Percentiles rank a stretch among this genome's conserved stretches.
Evolutionary conservation across 2,797 vertebrate genomes (phyloP).

Genomic region (Girardinus metallicus): DNA sequence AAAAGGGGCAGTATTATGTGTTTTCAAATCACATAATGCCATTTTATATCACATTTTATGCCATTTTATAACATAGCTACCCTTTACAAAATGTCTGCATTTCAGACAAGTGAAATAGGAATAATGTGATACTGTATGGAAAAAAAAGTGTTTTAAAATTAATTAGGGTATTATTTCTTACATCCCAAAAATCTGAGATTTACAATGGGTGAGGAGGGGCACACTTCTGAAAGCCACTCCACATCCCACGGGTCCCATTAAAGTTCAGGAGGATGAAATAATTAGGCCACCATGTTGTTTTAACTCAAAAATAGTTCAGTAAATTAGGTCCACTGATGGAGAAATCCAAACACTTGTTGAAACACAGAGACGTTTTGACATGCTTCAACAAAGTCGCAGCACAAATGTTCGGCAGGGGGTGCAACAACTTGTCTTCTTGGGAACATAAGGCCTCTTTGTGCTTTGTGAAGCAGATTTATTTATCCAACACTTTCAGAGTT

Average conservation of each 20-base stretch:
- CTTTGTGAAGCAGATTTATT: conserved; percentile 44
- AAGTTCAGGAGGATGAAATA: not conserved
- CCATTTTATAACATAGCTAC: no score
- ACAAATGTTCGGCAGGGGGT: conserved; percentile 32
- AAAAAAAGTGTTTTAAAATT: not conserved
- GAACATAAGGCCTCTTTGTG: conserved; percentile 39
- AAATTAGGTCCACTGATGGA: not conserved
- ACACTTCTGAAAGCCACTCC: not conserved
- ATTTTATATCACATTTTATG: no score
- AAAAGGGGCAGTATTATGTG: no score
- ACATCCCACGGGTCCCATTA: not conserved
- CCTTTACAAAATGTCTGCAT: not conserved
- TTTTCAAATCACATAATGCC: no score
- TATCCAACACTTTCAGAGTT: conserved; percentile 24
- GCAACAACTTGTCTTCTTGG: conserved; percentile 33
- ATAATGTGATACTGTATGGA: not conserved
- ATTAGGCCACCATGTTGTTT: not conserved
- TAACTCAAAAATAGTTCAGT: not conserved
- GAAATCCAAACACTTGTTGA: conserved; percentile 1
- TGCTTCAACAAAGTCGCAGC: conserved; percentile 15
- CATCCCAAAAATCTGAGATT: not conserved
- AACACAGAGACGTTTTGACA: conserved; percentile 17
- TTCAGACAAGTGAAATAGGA: not conserved
- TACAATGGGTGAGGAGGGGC: no score
- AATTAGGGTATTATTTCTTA: not conserved